These are phyloP conservation scores for Anastatus disparis DNA, from an alignment of 1,140 invertebrate genomes.

Conservation along the genomic window DNA sequence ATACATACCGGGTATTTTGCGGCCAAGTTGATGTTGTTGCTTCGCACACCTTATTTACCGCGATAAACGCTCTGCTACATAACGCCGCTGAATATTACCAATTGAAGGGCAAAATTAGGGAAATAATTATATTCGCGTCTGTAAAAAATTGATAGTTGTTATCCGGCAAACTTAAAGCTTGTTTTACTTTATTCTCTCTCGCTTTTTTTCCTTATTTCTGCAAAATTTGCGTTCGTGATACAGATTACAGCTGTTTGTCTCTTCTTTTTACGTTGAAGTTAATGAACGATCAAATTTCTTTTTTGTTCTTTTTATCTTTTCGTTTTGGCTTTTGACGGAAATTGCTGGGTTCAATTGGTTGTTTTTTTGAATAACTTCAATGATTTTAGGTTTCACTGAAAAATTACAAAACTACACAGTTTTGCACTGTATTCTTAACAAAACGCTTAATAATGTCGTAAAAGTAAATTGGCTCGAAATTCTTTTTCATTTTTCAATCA, in stretches of 20 bases:
- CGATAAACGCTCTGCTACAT: constrained; percentile 14
- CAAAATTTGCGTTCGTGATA: background rate
- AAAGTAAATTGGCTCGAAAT: too few species aligned
- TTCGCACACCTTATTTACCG: constrained; percentile 29
- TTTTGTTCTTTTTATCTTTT: too few species aligned
- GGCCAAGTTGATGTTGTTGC: background rate
- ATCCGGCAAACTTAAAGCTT: too few species aligned
- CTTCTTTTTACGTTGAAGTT: background rate
- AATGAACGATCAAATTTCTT: background rate
- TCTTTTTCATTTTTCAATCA: too few species aligned
- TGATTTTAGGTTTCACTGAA: too few species aligned
- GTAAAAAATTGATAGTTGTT: background rate
- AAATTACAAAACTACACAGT: too few species aligned
- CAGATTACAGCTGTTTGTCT: background rate
- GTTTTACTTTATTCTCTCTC: too few species aligned
- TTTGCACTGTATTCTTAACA: too few species aligned
- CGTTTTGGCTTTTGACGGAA: background rate
- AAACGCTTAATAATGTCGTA: too few species aligned
- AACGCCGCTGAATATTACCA: background rate
- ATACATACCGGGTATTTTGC: constrained; percentile 9
- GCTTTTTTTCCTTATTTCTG: background rate
- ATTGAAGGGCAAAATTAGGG: constrained; percentile 11
- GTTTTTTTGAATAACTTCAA: too few species aligned
- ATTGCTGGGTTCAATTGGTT: too few species aligned
- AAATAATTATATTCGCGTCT: background rate